Evolutionary conservation across 2,113 vertebrate genomes (phyloP).

Genomic region (Arenaria interpres): DNA sequence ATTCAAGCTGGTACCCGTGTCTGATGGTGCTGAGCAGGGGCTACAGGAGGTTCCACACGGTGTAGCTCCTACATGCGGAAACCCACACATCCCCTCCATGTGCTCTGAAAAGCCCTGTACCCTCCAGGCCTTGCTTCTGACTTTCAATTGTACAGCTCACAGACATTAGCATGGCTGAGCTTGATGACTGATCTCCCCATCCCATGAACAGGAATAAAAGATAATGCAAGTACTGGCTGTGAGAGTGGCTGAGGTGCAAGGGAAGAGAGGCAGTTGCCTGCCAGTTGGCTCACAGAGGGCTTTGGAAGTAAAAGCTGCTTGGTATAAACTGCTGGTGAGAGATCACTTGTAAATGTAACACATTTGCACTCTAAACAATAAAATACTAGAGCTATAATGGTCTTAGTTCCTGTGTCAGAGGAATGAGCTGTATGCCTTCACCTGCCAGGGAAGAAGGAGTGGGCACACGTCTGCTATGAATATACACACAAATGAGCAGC

Average conservation of each 20-base stretch:
- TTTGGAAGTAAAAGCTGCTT: not conserved
- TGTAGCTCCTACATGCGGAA: not conserved
- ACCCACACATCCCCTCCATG: not conserved
- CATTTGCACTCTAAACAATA: not conserved
- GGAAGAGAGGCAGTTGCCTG: not conserved
- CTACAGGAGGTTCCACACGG: not conserved
- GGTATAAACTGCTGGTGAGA: not conserved
- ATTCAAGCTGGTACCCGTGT: not conserved
- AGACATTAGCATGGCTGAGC: not conserved
- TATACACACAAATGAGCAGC: not conserved
- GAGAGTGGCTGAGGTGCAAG: not conserved
- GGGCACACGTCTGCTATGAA: not conserved
- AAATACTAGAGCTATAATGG: not conserved
- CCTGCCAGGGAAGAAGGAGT: not conserved
- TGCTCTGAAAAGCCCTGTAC: not conserved
- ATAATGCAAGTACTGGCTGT: not conserved
- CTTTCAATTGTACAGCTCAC: not conserved
- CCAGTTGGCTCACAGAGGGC: not conserved
- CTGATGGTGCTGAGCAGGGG: not conserved
- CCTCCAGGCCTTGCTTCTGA: not conserved
- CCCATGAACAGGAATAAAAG: not conserved
- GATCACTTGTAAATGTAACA: not conserved
- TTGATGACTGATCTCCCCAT: not conserved
- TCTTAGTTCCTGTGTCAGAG: not conserved
- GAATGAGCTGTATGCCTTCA: not conserved